Percentiles rank a stretch among this genome's conserved stretches.
Conservation (phyloP, 2,113 vertebrate species). For the Rhegmatorhina hoffmannsi region DNA sequence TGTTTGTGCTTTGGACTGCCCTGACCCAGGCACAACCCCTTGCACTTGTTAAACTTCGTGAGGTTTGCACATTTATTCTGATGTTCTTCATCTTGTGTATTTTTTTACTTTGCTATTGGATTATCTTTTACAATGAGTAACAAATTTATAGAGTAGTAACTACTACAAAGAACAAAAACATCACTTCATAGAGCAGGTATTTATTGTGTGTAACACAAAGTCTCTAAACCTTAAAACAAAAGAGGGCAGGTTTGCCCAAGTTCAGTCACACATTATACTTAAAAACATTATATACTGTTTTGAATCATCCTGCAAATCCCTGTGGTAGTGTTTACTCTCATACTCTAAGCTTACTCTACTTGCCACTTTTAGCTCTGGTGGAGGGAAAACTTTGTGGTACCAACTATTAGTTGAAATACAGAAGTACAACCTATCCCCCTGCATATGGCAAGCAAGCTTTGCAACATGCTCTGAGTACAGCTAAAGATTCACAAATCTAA, state of each 20-base stretch:
- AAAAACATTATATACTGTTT: not conserved
- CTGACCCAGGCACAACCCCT: not conserved
- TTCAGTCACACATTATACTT: not conserved
- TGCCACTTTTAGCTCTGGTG: not conserved
- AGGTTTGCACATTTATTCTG: not conserved
- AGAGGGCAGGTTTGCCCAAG: not conserved
- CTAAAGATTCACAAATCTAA: not conserved
- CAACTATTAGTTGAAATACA: not conserved
- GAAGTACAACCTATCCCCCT: not conserved
- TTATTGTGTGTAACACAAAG: not conserved
- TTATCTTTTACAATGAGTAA: not conserved
- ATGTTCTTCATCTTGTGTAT: not conserved
- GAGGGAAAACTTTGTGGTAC: not conserved
- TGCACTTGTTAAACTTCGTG: too few relatives aligned
- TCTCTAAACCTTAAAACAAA: not conserved
- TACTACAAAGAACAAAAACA: not conserved
- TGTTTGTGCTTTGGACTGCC: not conserved
- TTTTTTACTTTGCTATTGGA: not conserved
- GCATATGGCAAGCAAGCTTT: not conserved
- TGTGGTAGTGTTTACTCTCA: not conserved
- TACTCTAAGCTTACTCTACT: not conserved
- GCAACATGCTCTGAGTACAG: not conserved
- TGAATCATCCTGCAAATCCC: not conserved
- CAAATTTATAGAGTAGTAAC: not conserved
- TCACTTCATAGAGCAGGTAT: not conserved